Percentiles rank a stretch among this genome's conserved stretches.
Evolutionary conservation across 37 sponge, comb jelly and placozoan genomes (phyloP).

Genomic region (Eunapius fragilis): DNA sequence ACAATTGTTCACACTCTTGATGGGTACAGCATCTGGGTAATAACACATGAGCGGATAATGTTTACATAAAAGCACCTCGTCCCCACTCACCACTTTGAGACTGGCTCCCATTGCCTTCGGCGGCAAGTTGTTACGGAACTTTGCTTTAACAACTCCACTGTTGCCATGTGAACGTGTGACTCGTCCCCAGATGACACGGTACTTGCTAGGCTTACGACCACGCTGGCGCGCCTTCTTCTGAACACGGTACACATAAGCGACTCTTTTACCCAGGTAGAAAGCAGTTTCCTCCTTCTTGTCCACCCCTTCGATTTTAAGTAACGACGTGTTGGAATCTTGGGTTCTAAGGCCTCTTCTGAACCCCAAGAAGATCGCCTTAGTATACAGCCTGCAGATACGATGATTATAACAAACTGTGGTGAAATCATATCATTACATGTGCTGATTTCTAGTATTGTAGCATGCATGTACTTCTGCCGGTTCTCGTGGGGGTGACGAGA

Average conservation of each 20-base stretch:
- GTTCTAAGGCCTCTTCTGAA: constrained; percentile 89
- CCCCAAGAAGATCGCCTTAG: constrained; percentile 93
- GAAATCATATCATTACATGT: not conserved
- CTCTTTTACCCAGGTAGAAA: constrained; percentile 95
- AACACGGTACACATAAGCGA: constrained; percentile 90
- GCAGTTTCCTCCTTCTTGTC: constrained; percentile 65
- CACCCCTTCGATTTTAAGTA: constrained; percentile 93
- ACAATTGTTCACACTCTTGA: constrained; percentile 82
- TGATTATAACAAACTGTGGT: no score
- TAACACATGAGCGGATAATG: no score
- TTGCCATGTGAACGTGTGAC: constrained; percentile 95
- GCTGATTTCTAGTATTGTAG: not conserved
- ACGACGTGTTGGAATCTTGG: constrained; percentile 85
- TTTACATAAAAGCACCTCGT: constrained; percentile 23
- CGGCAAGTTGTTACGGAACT: constrained; percentile 91
- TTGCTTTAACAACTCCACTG: constrained; percentile 93
- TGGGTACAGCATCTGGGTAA: constrained; percentile 95
- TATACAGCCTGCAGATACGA: constrained; percentile 69
- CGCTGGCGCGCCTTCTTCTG: constrained; percentile 47
- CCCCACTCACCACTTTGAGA: constrained; percentile 91
- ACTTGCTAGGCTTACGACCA: constrained; percentile 85
- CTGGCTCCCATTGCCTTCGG: constrained; percentile 95
- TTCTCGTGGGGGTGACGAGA: no score
- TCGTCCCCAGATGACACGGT: constrained; percentile 94
- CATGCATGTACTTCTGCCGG: no score